These are phyloP conservation scores for Phasianus colchicus DNA, from an alignment of 2,113 vertebrate genomes.

Conservation along the genomic window DNA sequence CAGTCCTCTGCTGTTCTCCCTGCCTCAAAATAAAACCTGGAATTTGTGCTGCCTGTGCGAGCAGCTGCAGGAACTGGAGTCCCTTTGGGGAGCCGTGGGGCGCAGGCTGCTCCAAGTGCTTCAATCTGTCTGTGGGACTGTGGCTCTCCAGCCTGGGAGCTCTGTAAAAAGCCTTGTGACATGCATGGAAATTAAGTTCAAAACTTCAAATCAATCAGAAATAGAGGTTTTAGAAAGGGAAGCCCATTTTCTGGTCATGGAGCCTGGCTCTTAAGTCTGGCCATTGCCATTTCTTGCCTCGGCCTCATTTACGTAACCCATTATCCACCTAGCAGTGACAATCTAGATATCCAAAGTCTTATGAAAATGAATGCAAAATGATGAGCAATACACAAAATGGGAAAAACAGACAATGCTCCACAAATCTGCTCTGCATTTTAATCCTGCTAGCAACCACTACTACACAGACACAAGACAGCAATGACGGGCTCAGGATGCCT, in stretches of 20 bases:
- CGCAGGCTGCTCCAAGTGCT: neutral
- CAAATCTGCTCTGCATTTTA: constrained; percentile 6
- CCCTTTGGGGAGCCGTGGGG: rapidly evolving
- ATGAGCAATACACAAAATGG: neutral
- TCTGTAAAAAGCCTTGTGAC: neutral
- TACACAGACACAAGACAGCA: neutral
- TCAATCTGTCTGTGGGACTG: rapidly evolving
- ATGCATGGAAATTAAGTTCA: neutral
- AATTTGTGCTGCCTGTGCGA: neutral
- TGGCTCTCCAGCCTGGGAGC: neutral
- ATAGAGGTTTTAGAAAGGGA: neutral
- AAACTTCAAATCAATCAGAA: neutral
- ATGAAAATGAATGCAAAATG: neutral
- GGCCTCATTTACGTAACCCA: neutral
- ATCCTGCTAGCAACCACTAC: neutral
- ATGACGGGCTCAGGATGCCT: neutral
- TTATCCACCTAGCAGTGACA: neutral
- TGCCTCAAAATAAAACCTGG: neutral
- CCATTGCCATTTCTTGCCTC: neutral
- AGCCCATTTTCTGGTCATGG: neutral
- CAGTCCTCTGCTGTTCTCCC: neutral
- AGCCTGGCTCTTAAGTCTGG: neutral
- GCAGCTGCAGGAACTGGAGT: neutral
- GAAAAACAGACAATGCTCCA: neutral
- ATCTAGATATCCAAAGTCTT: neutral